Conservation (phyloP, 2,113 vertebrate species). For the Stegostoma tigrinum region DNA sequence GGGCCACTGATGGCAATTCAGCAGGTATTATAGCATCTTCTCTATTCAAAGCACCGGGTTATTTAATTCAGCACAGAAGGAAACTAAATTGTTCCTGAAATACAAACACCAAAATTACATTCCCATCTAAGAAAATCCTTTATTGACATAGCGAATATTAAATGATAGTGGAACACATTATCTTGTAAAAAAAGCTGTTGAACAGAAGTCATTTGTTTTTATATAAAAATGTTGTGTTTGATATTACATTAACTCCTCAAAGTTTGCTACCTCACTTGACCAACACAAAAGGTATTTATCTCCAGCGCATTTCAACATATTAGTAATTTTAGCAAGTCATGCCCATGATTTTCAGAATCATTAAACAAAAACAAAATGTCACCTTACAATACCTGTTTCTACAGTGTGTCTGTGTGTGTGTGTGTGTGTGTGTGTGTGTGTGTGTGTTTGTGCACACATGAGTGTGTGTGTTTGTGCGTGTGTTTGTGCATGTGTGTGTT, state of each 20-base stretch:
- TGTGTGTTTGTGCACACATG: too few species aligned
- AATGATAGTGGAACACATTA: not conserved
- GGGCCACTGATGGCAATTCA: not conserved
- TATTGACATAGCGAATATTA: not conserved
- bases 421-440: too few species aligned
- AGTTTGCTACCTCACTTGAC: not conserved
- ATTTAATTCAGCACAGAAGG: not conserved
- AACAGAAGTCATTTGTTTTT: not conserved
- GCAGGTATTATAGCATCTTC: not conserved
- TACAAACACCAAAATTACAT: not conserved
- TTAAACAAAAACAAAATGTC: not conserved
- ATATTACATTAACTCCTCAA: not conserved
- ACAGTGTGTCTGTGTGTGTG: not conserved
- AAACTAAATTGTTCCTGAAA: not conserved
- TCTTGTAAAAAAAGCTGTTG: not conserved
- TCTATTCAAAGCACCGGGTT: not conserved
- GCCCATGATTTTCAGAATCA: not conserved
- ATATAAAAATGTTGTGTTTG: conserved; percentile 15
- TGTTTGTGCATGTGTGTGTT: too few species aligned
- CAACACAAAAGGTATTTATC: not conserved
- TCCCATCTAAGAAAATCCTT: not conserved
- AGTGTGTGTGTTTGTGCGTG: too few species aligned
- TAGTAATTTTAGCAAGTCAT: not conserved
- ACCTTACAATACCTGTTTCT: not conserved
- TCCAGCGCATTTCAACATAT: conserved; percentile 4